These are phyloP conservation scores for Callionymus lyra DNA, from an alignment of 2,113 vertebrate species.

Conservation along the genomic window DNA sequence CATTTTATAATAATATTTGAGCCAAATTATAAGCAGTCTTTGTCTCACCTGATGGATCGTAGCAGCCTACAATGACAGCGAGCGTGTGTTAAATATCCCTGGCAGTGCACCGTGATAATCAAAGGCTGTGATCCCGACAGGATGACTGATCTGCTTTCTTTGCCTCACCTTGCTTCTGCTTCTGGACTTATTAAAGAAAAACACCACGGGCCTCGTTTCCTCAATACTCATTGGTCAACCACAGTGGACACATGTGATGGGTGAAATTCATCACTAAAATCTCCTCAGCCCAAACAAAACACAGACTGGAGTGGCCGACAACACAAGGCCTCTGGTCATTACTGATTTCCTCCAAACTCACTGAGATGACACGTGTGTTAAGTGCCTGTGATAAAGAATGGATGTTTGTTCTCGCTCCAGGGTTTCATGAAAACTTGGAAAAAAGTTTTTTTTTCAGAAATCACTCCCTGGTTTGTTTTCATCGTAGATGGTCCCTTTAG, in stretches of 20 bases:
- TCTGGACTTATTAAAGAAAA: constrained; percentile 66
- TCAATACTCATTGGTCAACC: constrained; percentile 50
- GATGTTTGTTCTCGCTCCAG: constrained; percentile 39
- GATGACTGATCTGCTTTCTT: constrained; percentile 55
- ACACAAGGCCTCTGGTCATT: constrained; percentile 35
- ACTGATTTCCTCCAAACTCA: constrained; percentile 28
- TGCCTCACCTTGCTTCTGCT: constrained; percentile 34
- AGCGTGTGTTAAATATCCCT: constrained; percentile 38
- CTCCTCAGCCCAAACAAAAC: constrained; percentile 41
- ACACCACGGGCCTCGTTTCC: constrained; percentile 44
- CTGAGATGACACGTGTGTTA: constrained; percentile 22
- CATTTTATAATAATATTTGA: not conserved
- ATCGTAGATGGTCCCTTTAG: no score
- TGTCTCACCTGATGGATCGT: constrained; percentile 6
- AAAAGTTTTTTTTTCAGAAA: no score
- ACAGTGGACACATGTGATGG: constrained; percentile 35
- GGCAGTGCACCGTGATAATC: constrained; percentile 38
- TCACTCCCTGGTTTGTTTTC: no score
- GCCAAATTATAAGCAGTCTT: not conserved
- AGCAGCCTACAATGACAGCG: not conserved
- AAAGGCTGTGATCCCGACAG: constrained; percentile 42
- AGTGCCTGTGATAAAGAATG: constrained; percentile 25
- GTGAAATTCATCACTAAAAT: constrained; percentile 54
- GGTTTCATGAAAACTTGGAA: constrained; percentile 1
- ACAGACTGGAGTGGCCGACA: constrained; percentile 22